Evolutionary conservation across 2,797 vertebrate genomes (phyloP).

Genomic region (Thamnophis elegans): DNA sequence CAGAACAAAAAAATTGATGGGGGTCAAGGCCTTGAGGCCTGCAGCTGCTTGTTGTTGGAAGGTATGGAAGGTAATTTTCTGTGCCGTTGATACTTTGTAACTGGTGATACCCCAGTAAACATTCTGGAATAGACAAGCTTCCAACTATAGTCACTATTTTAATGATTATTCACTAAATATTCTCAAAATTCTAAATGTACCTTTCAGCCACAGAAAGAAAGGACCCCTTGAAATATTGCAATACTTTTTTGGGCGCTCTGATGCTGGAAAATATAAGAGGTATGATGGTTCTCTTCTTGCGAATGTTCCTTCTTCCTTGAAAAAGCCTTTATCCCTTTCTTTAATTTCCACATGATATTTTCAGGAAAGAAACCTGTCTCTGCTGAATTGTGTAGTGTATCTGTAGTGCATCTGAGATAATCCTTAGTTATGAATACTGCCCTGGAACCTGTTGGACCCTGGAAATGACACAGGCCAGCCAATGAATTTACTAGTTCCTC

Average conservation of each 20-base stretch:
- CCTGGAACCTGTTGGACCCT: not conserved
- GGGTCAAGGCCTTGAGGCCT: not conserved
- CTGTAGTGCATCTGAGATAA: not conserved
- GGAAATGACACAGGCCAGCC: not conserved
- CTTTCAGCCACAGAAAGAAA: not conserved
- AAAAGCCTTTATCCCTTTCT: not conserved
- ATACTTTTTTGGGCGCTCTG: not conserved
- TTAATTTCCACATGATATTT: not conserved
- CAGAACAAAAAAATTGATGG: not conserved
- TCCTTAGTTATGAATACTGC: not conserved
- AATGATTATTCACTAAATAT: not conserved
- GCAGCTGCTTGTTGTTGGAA: not conserved
- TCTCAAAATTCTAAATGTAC: not conserved
- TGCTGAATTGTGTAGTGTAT: not conserved
- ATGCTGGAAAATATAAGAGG: not conserved
- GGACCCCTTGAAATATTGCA: not conserved
- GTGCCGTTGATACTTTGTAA: not conserved
- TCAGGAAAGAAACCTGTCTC: not conserved
- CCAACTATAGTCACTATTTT: not conserved
- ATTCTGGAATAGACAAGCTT: not conserved
- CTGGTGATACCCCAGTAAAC: not conserved
- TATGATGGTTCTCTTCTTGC: not conserved
- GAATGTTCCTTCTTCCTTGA: not conserved
- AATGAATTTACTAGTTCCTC: not conserved
- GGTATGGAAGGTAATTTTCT: not conserved